A percentile compares a stretch with the other conserved stretches of the same genome.
phyloP scores from a whole-genome alignment of 2,797 vertebrate genomes.

The Enteromius anoplus region DNA sequence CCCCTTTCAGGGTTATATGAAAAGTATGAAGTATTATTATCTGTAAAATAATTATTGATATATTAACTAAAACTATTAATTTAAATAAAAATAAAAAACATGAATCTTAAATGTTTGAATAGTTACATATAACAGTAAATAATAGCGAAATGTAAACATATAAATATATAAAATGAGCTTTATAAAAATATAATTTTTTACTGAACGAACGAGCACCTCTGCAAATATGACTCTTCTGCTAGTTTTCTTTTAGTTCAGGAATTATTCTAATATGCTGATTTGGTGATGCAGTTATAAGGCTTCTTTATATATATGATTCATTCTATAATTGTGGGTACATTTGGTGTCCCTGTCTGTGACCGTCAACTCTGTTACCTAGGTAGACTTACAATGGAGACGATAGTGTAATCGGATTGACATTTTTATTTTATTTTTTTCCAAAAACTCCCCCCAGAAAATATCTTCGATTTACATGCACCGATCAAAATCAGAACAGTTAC shows the following conservation, averaged over 20 bases:
- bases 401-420: no score
- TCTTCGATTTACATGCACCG: no score
- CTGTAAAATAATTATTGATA: neutral
- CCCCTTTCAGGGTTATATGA: no score
- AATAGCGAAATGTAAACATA: neutral
- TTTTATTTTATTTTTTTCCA: no score
- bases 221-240: neutral
- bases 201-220: neutral
- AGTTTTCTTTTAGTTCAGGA: neutral
- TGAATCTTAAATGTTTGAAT: neutral
- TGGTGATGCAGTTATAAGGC: neutral
- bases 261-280: neutral
- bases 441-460: no score
- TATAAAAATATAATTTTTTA: neutral
- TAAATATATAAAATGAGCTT: neutral
- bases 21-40: neutral
- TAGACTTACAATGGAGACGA: no score
- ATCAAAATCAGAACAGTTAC: no score
- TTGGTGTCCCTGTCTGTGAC: no score
- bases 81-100: neutral
- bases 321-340: no score
- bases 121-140: neutral
- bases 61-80: neutral
- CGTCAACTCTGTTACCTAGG: no score
- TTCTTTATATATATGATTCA: no score